Evolutionary conservation across 2,888 invertebrate genomes (phyloP).

Genomic region (Lottia scabra): DNA sequence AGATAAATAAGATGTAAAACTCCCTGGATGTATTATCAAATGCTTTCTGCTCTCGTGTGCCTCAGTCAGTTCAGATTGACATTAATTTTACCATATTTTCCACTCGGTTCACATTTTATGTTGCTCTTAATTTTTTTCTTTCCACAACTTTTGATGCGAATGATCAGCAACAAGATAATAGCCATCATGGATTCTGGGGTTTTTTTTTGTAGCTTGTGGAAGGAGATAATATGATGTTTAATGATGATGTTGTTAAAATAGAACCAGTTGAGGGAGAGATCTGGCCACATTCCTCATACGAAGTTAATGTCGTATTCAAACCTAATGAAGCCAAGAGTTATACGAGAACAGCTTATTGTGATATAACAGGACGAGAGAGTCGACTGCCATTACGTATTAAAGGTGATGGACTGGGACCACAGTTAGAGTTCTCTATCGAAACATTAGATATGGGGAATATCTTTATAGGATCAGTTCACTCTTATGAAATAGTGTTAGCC

Average conservation of each 20-base stretch:
- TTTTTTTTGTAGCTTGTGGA: conserved; percentile 52
- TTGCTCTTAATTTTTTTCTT: no score
- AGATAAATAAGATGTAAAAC: no score
- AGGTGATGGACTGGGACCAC: conserved; percentile 69
- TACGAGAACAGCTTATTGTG: conserved; percentile 67
- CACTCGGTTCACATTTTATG: no score
- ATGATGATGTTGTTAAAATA: conserved; percentile 66
- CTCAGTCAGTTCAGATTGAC: no score
- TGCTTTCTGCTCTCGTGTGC: no score
- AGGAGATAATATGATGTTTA: conserved; percentile 62
- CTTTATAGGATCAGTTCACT: conserved; percentile 67
- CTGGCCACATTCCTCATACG: conserved; percentile 68
- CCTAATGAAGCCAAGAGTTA: conserved; percentile 66
- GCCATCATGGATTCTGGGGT: not conserved
- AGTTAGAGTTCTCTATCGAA: conserved; percentile 66
- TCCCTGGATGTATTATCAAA: no score
- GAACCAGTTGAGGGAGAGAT: conserved; percentile 69
- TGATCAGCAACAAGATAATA: no score
- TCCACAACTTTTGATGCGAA: no score
- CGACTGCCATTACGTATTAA: conserved; percentile 66
- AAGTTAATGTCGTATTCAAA: conserved; percentile 66
- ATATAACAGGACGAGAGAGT: conserved; percentile 68
- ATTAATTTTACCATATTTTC: no score
- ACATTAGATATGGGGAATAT: conserved; percentile 68
- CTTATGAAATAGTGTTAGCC: conserved; percentile 68